These are phyloP conservation scores for Lipophrys pholis DNA, from an alignment of 2,113 vertebrate species.

Conservation along the genomic window DNA sequence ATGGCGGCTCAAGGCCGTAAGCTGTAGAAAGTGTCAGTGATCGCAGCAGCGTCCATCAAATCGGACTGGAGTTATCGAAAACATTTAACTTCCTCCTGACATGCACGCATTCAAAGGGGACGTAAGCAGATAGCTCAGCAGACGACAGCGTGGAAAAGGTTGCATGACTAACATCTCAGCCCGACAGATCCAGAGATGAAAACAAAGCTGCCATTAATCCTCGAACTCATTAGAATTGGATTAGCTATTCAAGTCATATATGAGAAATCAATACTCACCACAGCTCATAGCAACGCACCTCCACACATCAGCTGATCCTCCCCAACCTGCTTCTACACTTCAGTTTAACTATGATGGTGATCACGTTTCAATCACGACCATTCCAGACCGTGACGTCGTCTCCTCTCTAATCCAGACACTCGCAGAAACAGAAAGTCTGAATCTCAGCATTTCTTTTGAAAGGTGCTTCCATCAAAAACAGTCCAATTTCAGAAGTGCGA, in stretches of 20 bases:
- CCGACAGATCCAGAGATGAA: slow-evolving; percentile 44
- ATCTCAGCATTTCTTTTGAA: background rate
- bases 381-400: too few relatives aligned
- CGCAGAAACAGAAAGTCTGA: background rate
- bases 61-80: background rate
- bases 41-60: background rate
- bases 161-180: slow-evolving; percentile 18
- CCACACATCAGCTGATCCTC: background rate
- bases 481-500: background rate
- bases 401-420: background rate
- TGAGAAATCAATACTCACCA: slow-evolving; percentile 65
- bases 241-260: slow-evolving; percentile 62
- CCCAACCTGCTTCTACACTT: too few relatives aligned
- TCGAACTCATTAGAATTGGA: slow-evolving; percentile 73
- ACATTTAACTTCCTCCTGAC: background rate
- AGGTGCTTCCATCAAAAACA: background rate
- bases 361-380: too few relatives aligned
- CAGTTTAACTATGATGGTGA: too few relatives aligned
- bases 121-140: background rate
- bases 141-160: background rate
- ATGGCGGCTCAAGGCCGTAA: background rate
- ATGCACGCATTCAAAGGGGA: background rate
- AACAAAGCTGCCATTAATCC: slow-evolving; percentile 49
- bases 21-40: background rate
- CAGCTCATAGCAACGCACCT: background rate